Evolutionary conservation across 37 sponge, comb jelly and placozoan species (phyloP).

Genomic region (Petrosia ficiformis): DNA sequence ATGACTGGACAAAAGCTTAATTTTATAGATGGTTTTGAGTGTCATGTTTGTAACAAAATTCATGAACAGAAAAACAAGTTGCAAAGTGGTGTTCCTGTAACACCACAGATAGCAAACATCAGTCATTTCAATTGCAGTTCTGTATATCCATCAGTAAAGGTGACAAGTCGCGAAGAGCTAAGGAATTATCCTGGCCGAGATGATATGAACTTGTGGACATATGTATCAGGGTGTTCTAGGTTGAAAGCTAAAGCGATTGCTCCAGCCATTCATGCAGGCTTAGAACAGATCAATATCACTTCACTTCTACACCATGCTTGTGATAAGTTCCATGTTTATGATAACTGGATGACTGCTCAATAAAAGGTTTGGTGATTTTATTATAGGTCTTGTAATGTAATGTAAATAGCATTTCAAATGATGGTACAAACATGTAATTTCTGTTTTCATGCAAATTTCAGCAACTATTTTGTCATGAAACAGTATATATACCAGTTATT

Average conservation of each 20-base stretch:
- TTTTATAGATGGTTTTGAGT: conserved; percentile 62
- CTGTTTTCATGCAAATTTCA: no score
- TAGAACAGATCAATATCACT: background rate
- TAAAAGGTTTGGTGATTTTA: background rate
- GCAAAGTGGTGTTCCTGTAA: background rate
- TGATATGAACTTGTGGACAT: no score
- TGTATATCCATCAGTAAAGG: conserved; percentile 8
- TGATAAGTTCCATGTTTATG: background rate
- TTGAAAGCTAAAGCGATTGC: background rate
- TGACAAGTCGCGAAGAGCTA: background rate
- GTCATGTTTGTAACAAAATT: conserved; percentile 59
- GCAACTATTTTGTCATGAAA: no score
- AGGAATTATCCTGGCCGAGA: no score
- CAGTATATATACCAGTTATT: no score
- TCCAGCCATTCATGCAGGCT: background rate
- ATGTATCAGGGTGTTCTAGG: conserved; percentile 5
- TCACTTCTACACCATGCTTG: background rate
- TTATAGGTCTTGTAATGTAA: no score
- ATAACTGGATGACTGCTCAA: background rate
- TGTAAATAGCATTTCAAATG: no score
- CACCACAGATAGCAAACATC: background rate
- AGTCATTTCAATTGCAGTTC: background rate
- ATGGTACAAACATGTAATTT: no score
- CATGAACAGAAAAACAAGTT: conserved; percentile 12
- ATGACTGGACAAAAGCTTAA: conserved; percentile 26